Evolutionary conservation across 2,888 invertebrate species (phyloP), one percentile per base, ranked within the genome.

Genomic region (Athalia circularis): DNA sequence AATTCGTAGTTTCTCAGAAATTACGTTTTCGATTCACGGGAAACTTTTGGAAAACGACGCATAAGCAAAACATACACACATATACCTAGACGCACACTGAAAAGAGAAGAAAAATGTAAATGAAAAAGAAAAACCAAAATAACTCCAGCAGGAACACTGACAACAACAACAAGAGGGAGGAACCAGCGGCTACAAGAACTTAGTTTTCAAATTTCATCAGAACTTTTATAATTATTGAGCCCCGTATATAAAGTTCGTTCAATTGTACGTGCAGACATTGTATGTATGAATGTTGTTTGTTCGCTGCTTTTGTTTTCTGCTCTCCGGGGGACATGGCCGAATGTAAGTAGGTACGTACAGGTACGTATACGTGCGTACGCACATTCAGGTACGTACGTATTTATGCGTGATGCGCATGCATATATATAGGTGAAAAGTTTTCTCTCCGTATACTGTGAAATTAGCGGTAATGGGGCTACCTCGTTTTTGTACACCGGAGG

Each of bases 381-480:
- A 29, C 29, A 29, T 29, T 29, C 2, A 29, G 29, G 29, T 29
- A 29, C 29, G 29, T 29, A 29, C 1, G 29, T 29, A 29, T 29
- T 29, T 29, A 29, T 29, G 29, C 29, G 29, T 29, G 29, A 29
- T 29, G 29, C n/a, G 4, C 54, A n/a, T 7, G 54, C n/a, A 54
- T n/a, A n/a, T 7, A n/a, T 54, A 54, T 6, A 29, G 29, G 29
- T 54, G n/a, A 54, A 54, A 54, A 54, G 11, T 54, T 54, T 54
- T 59, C 45, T 47, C 72, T 72, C 72, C 43, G 47, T 47, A 45
- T n/a, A 64, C 6, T 47, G 50, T 48, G 11, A 64, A 75, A 75
- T 75, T 75, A 75, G 75, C 62, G 75, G 75, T 75, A 75, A 75
- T 75, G 75, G 75, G 50, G 50, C 50, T 64, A 52, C 48, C 75